Base-by-base conservation (phyloP, 2,113 vertebrate species). In the Calypte anna region DNA sequence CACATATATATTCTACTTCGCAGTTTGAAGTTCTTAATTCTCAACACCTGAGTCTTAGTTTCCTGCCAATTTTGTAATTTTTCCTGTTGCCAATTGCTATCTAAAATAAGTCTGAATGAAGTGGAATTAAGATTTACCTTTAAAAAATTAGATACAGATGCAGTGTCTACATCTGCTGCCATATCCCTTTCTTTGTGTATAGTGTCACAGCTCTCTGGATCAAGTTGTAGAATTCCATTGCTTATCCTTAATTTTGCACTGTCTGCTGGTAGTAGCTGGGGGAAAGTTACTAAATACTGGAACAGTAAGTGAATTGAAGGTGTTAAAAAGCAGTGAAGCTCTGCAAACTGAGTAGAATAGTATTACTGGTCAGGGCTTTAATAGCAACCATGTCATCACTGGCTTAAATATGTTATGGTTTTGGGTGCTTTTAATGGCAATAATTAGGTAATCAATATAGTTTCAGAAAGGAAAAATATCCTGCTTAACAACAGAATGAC, bases 391-490 rank as follows among this genome's bases (percentile, higher is more conserved):
- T 55, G 23, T 75, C 75, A 70, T 77, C 75, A 28, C 33, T 50
- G 69, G 38, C 40, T 94, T 90, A 81, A 87, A 79, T 73, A 79
- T 58, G 57, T 93, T 73, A 68, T 78, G 76, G 88, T 9, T 95
- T 94, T 51, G 66, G 61, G 80, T 86, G 66, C 58, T 92, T 96
- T 82, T 95, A 96, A 96, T 88, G 86, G 93, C 76, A 90, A 90
- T 88, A 92, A 97, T 96, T 90, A 90, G 61, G 69, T 88, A 93
- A 96, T 96, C 94, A 93, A 95, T 96, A 93, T 77, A 84, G 86
- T 92, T 97, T 95, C 82, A 96, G 92, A 96, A 92, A 61, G 88
- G 48, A 82, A 97, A 94, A 96, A 90, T 95, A 93, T 76, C 93
- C 91, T 93, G 50, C 88, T 95, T 92, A 92, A 93, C 89, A 96